These are phyloP conservation scores for Pseudomyrmex gracilis DNA, from an alignment of 1,140 invertebrate genomes.

Conservation along the genomic window DNA sequence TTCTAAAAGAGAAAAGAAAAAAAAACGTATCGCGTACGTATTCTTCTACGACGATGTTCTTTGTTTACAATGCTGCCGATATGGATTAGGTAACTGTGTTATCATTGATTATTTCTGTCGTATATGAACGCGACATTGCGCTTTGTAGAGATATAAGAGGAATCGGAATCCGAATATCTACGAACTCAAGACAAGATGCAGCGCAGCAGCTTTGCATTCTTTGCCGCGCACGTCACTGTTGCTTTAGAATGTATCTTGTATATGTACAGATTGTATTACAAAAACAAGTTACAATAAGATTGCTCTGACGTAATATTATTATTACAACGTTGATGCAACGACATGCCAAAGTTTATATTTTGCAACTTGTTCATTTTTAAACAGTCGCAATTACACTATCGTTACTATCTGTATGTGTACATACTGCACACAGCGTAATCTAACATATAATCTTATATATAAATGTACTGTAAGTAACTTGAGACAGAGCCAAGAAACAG, in stretches of 20 bases:
- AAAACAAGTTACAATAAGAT: conserved; percentile 53
- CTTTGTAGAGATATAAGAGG: conserved; percentile 7
- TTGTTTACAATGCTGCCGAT: conserved; percentile 61
- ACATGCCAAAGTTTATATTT: conserved; percentile 73
- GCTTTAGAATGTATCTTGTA: conserved; percentile 68
- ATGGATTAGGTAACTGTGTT: conserved; percentile 49
- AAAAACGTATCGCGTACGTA: neutral
- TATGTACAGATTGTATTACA: conserved; percentile 68
- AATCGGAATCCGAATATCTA: neutral
- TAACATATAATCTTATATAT: conserved; percentile 61
- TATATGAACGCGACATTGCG: neutral
- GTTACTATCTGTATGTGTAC: conserved; percentile 72
- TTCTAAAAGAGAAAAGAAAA: conserved; percentile 24
- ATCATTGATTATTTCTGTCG: conserved; percentile 3
- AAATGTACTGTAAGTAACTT: conserved; percentile 67
- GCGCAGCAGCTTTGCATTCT: conserved; percentile 58
- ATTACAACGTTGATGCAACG: conserved; percentile 69
- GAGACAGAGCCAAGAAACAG: neutral
- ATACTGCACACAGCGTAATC: conserved; percentile 65
- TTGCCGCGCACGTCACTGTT: conserved; percentile 50
- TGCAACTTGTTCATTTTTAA: conserved; percentile 69
- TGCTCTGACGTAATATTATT: conserved; percentile 61
- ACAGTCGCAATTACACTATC: conserved; percentile 58
- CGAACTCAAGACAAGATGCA: conserved; percentile 45
- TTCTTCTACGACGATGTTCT: conserved; percentile 35